phyloP scores from a whole-genome alignment of 2,888 invertebrate genomes.

The Cancer borealis region DNA sequence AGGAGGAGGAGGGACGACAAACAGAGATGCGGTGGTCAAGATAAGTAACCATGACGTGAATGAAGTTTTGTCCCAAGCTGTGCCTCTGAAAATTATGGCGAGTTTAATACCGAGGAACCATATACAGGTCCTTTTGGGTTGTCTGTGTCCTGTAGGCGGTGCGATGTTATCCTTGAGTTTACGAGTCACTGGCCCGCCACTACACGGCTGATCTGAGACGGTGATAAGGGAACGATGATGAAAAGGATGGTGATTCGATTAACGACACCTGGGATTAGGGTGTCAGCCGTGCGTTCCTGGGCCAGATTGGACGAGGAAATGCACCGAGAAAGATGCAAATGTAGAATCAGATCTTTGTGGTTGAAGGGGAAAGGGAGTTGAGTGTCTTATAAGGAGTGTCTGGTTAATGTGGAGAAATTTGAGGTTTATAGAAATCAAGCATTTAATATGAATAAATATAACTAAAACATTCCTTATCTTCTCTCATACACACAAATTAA shows the following conservation, averaged over 20 bases:
- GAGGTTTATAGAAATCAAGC: no score
- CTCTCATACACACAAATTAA: background rate
- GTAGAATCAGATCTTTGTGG: background rate
- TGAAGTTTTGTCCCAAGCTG: conserved; percentile 13
- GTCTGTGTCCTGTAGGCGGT: background rate
- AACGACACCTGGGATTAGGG: background rate
- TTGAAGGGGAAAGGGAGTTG: background rate
- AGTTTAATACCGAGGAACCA: background rate
- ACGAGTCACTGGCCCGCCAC: background rate
- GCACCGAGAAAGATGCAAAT: background rate
- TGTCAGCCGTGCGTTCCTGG: background rate
- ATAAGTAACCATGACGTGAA: background rate
- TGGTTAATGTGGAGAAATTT: no score
- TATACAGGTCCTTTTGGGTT: background rate
- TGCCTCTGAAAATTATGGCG: background rate
- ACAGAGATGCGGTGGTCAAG: background rate
- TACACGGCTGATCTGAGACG: background rate
- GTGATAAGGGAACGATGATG: background rate
- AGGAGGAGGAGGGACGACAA: background rate
- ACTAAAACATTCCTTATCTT: background rate
- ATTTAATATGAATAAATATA: background rate
- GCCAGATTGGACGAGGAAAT: background rate
- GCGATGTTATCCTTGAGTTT: background rate
- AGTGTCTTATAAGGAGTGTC: no score
- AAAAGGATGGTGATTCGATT: background rate